Base-by-base conservation (phyloP, 2,113 vertebrate species). In the Heterotilapia buettikoferi region DNA sequence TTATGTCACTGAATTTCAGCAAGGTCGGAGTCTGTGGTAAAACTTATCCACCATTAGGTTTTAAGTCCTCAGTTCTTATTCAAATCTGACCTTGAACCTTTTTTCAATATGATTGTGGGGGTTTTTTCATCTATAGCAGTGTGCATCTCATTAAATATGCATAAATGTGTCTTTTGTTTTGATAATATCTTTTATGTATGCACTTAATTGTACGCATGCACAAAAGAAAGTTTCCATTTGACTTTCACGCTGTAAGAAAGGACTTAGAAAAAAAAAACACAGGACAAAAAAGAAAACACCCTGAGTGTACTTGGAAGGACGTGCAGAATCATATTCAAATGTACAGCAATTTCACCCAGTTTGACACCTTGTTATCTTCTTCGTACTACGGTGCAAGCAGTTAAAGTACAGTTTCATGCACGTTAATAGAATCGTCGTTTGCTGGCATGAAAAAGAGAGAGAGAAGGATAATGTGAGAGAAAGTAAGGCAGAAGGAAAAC, bases 241-340 rank as follows among this genome's bases (percentile, higher is more conserved):
- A 91, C 89, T 90, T 92, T 90, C 84, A 90, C n/a, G 71, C 36
- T 26, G 53, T 52, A 31, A 86, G 52, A 83, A 89, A 82, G 43
- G 56, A 87, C 71, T 45, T n/a, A 11, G 8, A 36, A 3, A 36
- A 40, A 78, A 82, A 85, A 50, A 47, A 13, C 61, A 73, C 36
- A 45, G 24, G 29, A 84, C 14, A 40, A 36, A 38, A 82, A 61
- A 21, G 13, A 54, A 24, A 81, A 19, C 9, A 54, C 19, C 18
- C n/a, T 3, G 5, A 33, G 13, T 83, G 50, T 31, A 53, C 18
- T 59, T 38, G 8, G 40, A 87, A 90, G 86, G 88, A 89, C 63
- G 6, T 2, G 10, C 24, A 76, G 31, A 85, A 68, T 53, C 5
- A n/a, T 50, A 84, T 89, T 84, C 9, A 82, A 54, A 59, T 56